phyloP scores from a whole-genome alignment of 2,888 invertebrate genomes.

The Amphiduros pacificus region DNA sequence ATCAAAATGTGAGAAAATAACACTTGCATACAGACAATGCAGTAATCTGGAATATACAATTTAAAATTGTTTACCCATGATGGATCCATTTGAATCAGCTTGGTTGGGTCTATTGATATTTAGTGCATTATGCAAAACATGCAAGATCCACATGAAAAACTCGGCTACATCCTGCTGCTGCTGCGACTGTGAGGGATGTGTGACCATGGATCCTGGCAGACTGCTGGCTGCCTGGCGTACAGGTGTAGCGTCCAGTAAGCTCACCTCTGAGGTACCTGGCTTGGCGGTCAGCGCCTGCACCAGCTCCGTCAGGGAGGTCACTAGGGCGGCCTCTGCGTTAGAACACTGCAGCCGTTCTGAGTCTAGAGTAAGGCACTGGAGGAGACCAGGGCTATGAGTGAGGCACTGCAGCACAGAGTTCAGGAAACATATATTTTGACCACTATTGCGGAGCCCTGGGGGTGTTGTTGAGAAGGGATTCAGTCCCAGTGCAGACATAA shows the following conservation, averaged over 20 bases:
- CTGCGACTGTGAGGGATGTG: slow-evolving; percentile 30
- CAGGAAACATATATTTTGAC: slow-evolving; percentile 54
- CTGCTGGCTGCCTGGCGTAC: slow-evolving; percentile 40
- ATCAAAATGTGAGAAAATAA: not conserved
- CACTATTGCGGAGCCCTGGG: slow-evolving; percentile 46
- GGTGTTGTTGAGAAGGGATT: slow-evolving; percentile 6
- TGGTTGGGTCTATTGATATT: too few relatives aligned
- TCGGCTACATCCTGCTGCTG: slow-evolving; percentile 47
- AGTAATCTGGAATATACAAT: not conserved
- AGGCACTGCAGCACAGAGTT: slow-evolving; percentile 55
- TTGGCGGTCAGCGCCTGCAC: not conserved
- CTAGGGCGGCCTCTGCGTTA: not conserved
- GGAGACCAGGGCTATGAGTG: slow-evolving; percentile 45
- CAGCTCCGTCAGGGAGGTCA: not conserved
- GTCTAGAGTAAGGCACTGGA: slow-evolving; percentile 31
- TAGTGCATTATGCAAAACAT: slow-evolving; percentile 41
- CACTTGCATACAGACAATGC: not conserved
- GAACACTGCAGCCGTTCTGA: not conserved
- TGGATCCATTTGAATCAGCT: too few relatives aligned
- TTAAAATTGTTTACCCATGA: not conserved
- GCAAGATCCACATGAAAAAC: slow-evolving; percentile 53
- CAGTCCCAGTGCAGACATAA: slow-evolving; percentile 21
- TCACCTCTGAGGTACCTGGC: not conserved
- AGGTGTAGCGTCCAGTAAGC: slow-evolving; percentile 32
- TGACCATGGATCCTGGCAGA: slow-evolving; percentile 36